A percentile compares a stretch with the other conserved stretches of the same genome.
These are phyloP conservation scores for Tipula lateralis DNA, from an alignment of 2,888 invertebrate species.

Conservation along the genomic window DNA sequence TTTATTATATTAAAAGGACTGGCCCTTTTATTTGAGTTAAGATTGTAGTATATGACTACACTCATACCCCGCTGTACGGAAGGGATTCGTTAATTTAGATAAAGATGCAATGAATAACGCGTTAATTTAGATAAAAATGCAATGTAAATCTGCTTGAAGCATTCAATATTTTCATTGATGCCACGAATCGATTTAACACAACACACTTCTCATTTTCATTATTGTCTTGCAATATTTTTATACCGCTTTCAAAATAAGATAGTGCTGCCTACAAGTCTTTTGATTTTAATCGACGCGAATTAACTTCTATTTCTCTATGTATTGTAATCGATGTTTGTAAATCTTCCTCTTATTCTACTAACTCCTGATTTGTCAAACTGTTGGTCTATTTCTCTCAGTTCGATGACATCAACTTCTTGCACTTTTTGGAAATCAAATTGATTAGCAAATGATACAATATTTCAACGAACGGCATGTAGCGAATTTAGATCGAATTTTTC, in stretches of 20 bases:
- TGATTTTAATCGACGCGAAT: conserved; percentile 35
- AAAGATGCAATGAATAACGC: too few species aligned
- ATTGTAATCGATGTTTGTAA: not conserved
- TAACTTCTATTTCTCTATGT: conserved; percentile 35
- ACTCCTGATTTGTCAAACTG: too few species aligned
- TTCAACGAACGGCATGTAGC: conserved; percentile 36
- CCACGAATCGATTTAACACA: not conserved
- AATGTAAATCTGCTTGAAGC: too few species aligned
- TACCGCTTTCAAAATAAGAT: conserved; percentile 30
- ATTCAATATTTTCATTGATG: too few species aligned
- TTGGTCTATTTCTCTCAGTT: conserved; percentile 36
- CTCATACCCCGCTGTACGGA: too few species aligned
- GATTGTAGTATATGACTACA: too few species aligned
- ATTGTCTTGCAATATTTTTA: not conserved
- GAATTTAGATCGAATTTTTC: conserved; percentile 35
- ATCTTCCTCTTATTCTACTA: conserved; percentile 33
- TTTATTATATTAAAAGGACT: not conserved
- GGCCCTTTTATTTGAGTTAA: not conserved
- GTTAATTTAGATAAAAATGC: too few species aligned
- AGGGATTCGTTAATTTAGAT: too few species aligned
- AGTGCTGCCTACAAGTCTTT: conserved; percentile 36
- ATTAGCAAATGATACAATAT: not conserved
- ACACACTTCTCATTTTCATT: not conserved
- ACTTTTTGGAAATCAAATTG: conserved; percentile 35
- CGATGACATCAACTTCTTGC: conserved; percentile 36